Base-by-base conservation (phyloP, 2,888 invertebrate genomes). In the Philaethria dido region DNA sequence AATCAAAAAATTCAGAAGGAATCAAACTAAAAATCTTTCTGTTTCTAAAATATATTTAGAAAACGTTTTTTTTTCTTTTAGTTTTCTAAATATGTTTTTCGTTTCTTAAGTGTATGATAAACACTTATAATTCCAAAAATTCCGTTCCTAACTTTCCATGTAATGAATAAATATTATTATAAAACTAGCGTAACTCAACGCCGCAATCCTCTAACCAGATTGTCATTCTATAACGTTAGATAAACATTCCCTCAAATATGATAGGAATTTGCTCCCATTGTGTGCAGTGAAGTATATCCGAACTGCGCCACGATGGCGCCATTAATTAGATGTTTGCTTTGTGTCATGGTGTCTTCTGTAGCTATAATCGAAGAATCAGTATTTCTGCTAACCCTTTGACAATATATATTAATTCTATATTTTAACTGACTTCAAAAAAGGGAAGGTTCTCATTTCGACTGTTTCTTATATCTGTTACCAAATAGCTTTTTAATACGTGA, bases 241-340 rank as follows among this genome's bases (percentile, higher is more conserved):
- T 14, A 52, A 13, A 39, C 11, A 3, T 52, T 29, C 29, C 16
- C 11, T 52, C 52, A 1, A 52, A 16, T 16, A 1, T 29, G 14
- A 33, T 33, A 29, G 50, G 29, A 52, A 1, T 29, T 52, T 8
- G 11, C 16, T 16, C 16, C 52, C 52, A 33, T 29, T 33, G 52
- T 52, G 29, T 29, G 29, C 29, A 29, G 16, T 52, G 11, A 52
- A 18, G 52, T 29, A 0, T 16, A n/a, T 29, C n/a, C n/a, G 16
- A 50, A 25, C 50, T 29, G n/a, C 50, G n/a, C 8, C 50, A 9
- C 8, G 25, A 52, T 16, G 52, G 11, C 29, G 52, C 52, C 52
- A 33, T 16, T 29, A 52, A 52, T 29, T 29, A 52, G 16, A 52
- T 16, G 16, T 33, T 50, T 52, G 29, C 3, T 16, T 2, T 29